Evolutionary conservation across 2,888 invertebrate species (phyloP), one percentile per base, ranked within the genome.

Genomic region (Protonemura montana): DNA sequence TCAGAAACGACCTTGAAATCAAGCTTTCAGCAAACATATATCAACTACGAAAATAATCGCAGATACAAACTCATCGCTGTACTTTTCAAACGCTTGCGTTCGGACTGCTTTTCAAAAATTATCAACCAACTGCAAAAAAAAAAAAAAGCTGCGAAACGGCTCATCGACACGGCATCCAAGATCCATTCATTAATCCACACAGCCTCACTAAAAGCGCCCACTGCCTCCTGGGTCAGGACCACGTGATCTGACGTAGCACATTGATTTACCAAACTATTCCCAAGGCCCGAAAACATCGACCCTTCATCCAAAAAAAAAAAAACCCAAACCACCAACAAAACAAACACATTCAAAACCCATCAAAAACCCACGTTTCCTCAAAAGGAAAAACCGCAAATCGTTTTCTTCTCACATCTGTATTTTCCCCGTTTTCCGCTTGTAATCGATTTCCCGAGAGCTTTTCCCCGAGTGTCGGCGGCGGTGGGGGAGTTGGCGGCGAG

Each of bases 161-260:
- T n/a, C n/a, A n/a, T n/a, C 35, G 35, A 3, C 35, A 35, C 35
- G 35, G 35, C 35, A 3, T 35, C 35, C 35, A 35, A 35, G 35
- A 21, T 10, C 59, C 16, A 13, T 59, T 21, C 59, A 59, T 59
- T 59, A 10, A 59, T 59, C 21, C 59, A 59, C 21, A 13, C 41
- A 41, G 59, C 6, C 59, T 13, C 59, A 10, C 16, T 59, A 10
- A 10, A 59, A 10, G 21, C 59, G 5, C 78, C 78, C 78, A 0
- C 25, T 6, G 27, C 78, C 6, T 26, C 26, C 78, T 28, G 26
- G 78, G 1, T 27, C 78, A 10, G 6, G 78, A 5, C 78, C 87
- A 87, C 87, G 87, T 87, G 87, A 87, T 30, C 25, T 85, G 85
- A 87, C 87, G 87, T 85, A 81, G 85, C 85, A 82, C 83, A 84